Evolutionary conservation across 2,888 invertebrate species (phyloP).

Genomic region (Aspidiotus destructor): DNA sequence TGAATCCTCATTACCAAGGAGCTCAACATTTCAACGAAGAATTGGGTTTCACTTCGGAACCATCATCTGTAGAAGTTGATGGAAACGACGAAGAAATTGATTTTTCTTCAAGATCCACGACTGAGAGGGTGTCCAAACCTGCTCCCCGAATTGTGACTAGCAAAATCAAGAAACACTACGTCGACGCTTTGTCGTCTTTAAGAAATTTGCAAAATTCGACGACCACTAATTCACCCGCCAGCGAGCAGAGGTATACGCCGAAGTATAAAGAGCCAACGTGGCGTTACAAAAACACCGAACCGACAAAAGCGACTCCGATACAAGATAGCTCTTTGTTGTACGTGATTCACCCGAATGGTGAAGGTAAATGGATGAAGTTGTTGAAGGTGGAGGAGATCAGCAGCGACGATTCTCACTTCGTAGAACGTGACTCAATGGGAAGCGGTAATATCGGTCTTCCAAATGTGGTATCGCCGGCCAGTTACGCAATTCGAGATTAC

Average conservation of each 20-base stretch:
- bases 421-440: background rate
- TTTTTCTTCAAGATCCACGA: background rate
- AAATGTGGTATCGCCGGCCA: background rate
- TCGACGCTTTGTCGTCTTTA: conserved; percentile 11
- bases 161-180: conserved; percentile 2
- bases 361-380: conserved; percentile 35
- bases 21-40: background rate
- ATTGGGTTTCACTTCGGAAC: background rate
- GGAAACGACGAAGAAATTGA: background rate
- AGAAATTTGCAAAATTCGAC: conserved; percentile 6
- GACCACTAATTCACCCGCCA: background rate
- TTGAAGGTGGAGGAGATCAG: conserved; percentile 34
- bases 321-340: conserved; percentile 34
- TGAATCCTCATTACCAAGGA: background rate
- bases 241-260: background rate
- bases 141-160: background rate
- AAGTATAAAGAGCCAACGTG: conserved; percentile 24
- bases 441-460: background rate
- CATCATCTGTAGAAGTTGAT: background rate
- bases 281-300: background rate
- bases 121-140: background rate
- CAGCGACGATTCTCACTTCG: background rate
- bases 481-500: too few relatives aligned
- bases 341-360: conserved; percentile 34
- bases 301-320: conserved; percentile 6